Conservation (phyloP, 2,113 vertebrate species). For the Calyptommatus sinebrachiatus region DNA sequence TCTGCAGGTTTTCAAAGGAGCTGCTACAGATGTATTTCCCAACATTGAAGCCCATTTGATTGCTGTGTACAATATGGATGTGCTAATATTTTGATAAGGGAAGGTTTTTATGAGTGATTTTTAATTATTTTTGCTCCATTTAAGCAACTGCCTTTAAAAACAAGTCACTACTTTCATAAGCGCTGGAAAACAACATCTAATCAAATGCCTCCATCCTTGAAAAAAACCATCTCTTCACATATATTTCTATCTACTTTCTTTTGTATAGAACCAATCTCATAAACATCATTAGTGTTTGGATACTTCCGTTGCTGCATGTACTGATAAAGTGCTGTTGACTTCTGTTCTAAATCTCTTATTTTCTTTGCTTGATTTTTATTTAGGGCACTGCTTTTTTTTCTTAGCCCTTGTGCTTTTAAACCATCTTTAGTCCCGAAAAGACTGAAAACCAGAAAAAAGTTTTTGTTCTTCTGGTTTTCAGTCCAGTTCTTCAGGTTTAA, state of each 20-base stretch:
- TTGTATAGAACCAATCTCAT: not conserved
- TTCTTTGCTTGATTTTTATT: not conserved
- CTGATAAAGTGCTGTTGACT: not conserved
- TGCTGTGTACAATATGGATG: not conserved
- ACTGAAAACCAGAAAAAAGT: no score
- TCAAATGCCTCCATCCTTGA: not conserved
- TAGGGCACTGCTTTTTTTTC: not conserved
- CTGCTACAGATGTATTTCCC: not conserved
- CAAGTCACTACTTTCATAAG: not conserved
- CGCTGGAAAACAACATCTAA: not conserved
- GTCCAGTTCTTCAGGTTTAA: not conserved
- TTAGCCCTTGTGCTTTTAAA: no score
- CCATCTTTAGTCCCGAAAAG: no score
- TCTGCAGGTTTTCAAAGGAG: constrained; percentile 35
- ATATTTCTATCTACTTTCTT: no score
- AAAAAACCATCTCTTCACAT: not conserved
- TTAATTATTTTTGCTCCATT: not conserved
- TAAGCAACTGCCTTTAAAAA: not conserved
- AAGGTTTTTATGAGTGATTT: not conserved
- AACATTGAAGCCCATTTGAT: no score
- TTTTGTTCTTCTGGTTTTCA: no score
- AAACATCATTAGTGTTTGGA: not conserved
- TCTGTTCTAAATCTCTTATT: not conserved
- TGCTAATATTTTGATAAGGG: not conserved
- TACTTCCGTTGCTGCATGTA: not conserved